Percentiles rank a stretch among this genome's conserved stretches.
Evolutionary conservation across 1,140 invertebrate species (phyloP).

Genomic region (Pachypeltis micranthus): DNA sequence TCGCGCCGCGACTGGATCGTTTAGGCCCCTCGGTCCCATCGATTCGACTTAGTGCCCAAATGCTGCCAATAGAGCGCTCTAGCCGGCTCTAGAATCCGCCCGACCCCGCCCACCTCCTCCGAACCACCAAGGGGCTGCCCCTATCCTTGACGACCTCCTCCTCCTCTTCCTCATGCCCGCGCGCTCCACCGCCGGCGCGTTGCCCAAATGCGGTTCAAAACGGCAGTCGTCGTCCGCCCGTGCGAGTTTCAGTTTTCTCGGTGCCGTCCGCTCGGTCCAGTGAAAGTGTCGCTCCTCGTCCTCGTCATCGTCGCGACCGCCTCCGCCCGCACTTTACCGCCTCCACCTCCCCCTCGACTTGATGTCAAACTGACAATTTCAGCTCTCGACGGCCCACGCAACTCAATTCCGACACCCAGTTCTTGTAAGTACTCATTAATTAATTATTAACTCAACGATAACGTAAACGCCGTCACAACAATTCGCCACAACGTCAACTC

Average conservation of each 20-base stretch:
- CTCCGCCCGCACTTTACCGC: background rate
- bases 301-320: background rate
- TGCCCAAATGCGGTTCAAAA: background rate
- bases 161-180: background rate
- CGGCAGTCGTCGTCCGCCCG: background rate
- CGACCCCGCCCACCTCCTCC: background rate
- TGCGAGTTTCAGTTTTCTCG: constrained; percentile 6
- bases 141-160: too few species aligned
- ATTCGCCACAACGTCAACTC: background rate
- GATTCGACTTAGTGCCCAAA: too few species aligned
- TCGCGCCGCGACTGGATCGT: too few species aligned
- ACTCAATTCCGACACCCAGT: background rate
- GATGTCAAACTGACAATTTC: background rate
- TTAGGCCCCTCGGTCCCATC: too few species aligned
- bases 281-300: constrained; percentile 1
- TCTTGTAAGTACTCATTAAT: background rate
- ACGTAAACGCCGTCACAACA: background rate
- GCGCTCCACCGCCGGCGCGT: background rate
- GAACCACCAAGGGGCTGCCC: too few species aligned
- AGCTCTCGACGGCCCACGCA: background rate
- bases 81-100: background rate
- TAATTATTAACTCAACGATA: background rate
- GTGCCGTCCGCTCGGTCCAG: background rate
- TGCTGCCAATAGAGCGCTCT: constrained; percentile 7
- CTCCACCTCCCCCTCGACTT: background rate